These are phyloP conservation scores for Sebastes aleutianus DNA, from an alignment of 2,797 vertebrate species.

Conservation along the genomic window DNA sequence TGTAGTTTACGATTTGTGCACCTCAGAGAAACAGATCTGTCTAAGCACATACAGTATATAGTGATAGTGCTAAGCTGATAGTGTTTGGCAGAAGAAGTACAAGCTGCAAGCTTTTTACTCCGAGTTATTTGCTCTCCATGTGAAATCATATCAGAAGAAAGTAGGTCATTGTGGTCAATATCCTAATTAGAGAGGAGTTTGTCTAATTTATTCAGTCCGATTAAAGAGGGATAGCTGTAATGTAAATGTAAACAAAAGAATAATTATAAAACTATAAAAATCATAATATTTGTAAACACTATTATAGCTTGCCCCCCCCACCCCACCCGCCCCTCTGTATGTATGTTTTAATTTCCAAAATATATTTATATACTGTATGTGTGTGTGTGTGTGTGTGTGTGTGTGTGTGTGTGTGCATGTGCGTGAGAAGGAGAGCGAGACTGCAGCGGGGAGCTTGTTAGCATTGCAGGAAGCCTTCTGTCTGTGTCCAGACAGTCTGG, in stretches of 20 bases:
- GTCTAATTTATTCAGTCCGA: background rate
- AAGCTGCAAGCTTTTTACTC: background rate
- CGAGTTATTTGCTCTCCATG: background rate
- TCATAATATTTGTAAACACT: background rate
- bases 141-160: slow-evolving; percentile 18
- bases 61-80: background rate
- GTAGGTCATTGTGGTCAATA: slow-evolving; percentile 25
- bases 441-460: background rate
- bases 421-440: background rate
- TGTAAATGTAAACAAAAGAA: background rate
- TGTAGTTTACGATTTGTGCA: background rate
- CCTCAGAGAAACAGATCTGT: background rate
- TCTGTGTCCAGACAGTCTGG: background rate
- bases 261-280: background rate
- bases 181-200: background rate
- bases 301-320: background rate
- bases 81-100: background rate
- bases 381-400: background rate
- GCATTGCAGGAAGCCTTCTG: background rate
- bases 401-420: too few relatives aligned
- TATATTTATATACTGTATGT: too few relatives aligned
- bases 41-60: background rate
- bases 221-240: background rate
- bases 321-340: background rate
- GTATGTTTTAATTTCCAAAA: background rate